A percentile compares a stretch with the other conserved stretches of the same genome.
Conservation (phyloP, 2,797 vertebrate genomes). For the Lacerta viridis region DNA sequence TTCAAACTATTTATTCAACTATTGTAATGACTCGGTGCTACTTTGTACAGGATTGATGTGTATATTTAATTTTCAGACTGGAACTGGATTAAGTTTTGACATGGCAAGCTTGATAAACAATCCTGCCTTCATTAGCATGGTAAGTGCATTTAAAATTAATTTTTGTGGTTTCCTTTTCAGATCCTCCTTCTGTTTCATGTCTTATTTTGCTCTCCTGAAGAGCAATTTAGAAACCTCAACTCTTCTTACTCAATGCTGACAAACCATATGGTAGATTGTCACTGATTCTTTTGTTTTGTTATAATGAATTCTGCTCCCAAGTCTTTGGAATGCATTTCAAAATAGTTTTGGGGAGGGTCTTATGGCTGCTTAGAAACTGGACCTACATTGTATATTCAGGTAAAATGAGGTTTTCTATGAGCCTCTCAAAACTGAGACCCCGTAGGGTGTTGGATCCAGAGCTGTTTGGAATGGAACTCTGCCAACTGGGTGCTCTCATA, state of each 20-base stretch:
- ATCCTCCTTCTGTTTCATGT: neutral
- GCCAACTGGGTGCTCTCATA: too few species aligned
- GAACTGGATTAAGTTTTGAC: constrained; percentile 94
- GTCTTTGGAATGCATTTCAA: neutral
- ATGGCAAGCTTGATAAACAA: constrained; percentile 99
- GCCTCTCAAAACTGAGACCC: neutral
- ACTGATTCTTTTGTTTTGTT: neutral
- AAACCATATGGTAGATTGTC: neutral
- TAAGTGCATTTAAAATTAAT: constrained; percentile 78
- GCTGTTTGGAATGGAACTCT: neutral
- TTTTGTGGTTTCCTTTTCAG: constrained; percentile 26
- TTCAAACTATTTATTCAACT: constrained; percentile 14
- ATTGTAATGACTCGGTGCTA: constrained; percentile 6
- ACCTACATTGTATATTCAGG: neutral
- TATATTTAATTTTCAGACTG: constrained; percentile 85
- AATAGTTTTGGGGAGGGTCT: neutral
- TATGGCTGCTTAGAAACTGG: neutral
- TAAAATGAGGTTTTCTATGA: constrained; percentile 9
- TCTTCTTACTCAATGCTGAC: neutral
- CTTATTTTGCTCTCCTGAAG: neutral
- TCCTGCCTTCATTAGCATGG: constrained; percentile 99
- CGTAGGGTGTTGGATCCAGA: neutral
- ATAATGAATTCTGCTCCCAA: neutral
- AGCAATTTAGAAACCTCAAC: neutral
- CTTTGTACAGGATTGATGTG: constrained; percentile 53